Evolutionary conservation across 2,888 invertebrate genomes (phyloP).

Genomic region (Xestia xanthographa): DNA sequence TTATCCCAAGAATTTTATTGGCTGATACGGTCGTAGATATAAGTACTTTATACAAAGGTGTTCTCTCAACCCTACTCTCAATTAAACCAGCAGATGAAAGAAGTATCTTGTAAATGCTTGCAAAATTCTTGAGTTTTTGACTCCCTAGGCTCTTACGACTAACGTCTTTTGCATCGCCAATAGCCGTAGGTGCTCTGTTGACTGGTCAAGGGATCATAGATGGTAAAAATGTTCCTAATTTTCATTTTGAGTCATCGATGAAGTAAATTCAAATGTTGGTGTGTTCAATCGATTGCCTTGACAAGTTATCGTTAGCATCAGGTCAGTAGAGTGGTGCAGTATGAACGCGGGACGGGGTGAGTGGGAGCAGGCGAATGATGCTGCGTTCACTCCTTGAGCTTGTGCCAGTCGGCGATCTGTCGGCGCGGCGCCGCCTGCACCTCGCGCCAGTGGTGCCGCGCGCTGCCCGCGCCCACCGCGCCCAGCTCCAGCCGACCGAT

Average conservation of each 20-base stretch:
- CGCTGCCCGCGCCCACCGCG: constrained; percentile 95
- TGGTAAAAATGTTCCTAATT: not conserved
- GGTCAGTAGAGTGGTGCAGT: constrained; percentile 42
- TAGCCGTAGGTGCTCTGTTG: not conserved
- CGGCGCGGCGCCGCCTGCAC: constrained; percentile 98
- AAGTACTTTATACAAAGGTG: not conserved
- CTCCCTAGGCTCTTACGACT: not conserved
- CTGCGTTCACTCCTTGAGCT: constrained; percentile 95
- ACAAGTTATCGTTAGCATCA: not conserved
- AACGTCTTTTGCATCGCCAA: not conserved
- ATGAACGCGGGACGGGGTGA: constrained; percentile 32
- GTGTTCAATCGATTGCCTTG: not conserved
- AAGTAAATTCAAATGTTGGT: not conserved
- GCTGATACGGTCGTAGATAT: not conserved
- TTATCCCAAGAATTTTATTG: not conserved
- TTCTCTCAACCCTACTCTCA: not conserved
- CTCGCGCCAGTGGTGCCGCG: constrained; percentile 99
- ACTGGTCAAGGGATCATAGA: not conserved
- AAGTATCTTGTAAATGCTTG: not conserved
- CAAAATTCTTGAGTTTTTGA: not conserved
- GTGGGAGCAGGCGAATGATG: constrained; percentile 15
- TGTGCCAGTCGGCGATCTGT: constrained; percentile 99
- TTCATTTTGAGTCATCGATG: not conserved
- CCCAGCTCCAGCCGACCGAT: constrained; percentile 99
- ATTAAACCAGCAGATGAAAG: not conserved